Evolutionary conservation across 2,888 invertebrate genomes (phyloP), one percentile per base, ranked within the genome.

Genomic region (Meandrusa payeni): DNA sequence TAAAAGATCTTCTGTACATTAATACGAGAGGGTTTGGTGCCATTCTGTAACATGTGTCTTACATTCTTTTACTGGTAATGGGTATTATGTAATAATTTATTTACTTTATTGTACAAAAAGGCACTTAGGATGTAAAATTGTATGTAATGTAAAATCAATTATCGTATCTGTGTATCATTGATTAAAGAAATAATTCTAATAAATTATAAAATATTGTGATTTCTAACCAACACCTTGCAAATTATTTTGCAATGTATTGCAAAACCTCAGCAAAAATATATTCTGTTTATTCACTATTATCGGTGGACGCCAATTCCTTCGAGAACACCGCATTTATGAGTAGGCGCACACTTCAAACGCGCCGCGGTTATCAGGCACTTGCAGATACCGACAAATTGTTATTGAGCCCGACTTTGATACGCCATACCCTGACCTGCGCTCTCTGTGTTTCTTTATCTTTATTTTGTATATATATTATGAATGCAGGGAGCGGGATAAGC

Each of bases 331-430:
- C 38, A 32, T 32, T 44, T 32, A n/a, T n/a, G n/a, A n/a, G n/a
- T n/a, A 29, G 17, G 24, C 26, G 36, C 27, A 9, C 6, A 44
- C 43, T 38, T 31, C 37, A 37, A 37, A n/a, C n/a, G 24, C 10
- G 20, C 42, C 42, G 42, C 42, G 4, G 36, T 36, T 42, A 43
- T 43, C 42, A 10, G 29, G n/a, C 22, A 26, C 31, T 34, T 32
- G 29, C 13, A 22, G 43, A 48, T 54, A 54, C 49, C 49, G 49
- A 55, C 52, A 51, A 52, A 53, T 50, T 49, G 34, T 51, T 48
- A 43, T 45, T 45, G 32, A 45, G 46, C 29, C 37, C 20, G 40
- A 13, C 37, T 41, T 23, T 15, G 36, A 44, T 33, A 46, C 41
- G 43, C 17, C 26, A 22, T 19, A 9, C 24, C 20, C 32, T 27